Base-by-base conservation (phyloP, 2,888 invertebrate species). In the Lobophora halterata region DNA sequence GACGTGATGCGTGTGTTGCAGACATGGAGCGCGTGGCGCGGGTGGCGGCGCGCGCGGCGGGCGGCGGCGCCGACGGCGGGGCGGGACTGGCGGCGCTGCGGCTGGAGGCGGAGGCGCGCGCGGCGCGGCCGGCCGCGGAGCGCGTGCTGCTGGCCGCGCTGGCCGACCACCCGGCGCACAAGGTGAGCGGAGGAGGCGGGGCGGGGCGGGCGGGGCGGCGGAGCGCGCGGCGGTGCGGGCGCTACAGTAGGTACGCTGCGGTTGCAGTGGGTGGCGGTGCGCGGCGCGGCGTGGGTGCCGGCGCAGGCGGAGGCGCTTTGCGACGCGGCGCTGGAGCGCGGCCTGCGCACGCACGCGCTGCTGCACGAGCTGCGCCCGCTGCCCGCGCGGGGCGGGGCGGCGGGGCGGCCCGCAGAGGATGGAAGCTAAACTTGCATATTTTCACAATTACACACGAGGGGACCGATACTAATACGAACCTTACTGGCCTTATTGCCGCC, bases 321-420 rank as follows among this genome's bases (percentile, higher is more conserved):
- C 61, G 95, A 94, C 79, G 79, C 93, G 37, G 88, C 94, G 61
- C 91, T 93, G 32, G 94, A 94, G 66, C 93, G 93, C 61, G 91
- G 91, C 63, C 79, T 95, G 43, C 88, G 95, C 32, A 85, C 93
- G 57, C 95, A 93, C 73, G 91, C 94, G 24, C 90, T 94, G 24
- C 91, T 92, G 1, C 93, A 94, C 71, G 95, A 95, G 77, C 86
- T 95, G 61, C 62, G n/a, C 20, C 23, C 28, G 10, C 23, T 30
- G 34, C 48, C 26, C n/a, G n/a, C n/a, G n/a, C n/a, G n/a, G n/a
- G n/a, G n/a, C n/a, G n/a, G n/a, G n/a, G n/a, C n/a, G n/a, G n/a
- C 23, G 11, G 24, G 35, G 35, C 20, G 61, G 3, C 13, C 16
- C 27, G 63, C n/a, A n/a, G n/a, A n/a, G n/a, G n/a, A n/a, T n/a